phyloP scores from a whole-genome alignment of 2,113 vertebrate genomes.

The Narcine bancroftii region DNA sequence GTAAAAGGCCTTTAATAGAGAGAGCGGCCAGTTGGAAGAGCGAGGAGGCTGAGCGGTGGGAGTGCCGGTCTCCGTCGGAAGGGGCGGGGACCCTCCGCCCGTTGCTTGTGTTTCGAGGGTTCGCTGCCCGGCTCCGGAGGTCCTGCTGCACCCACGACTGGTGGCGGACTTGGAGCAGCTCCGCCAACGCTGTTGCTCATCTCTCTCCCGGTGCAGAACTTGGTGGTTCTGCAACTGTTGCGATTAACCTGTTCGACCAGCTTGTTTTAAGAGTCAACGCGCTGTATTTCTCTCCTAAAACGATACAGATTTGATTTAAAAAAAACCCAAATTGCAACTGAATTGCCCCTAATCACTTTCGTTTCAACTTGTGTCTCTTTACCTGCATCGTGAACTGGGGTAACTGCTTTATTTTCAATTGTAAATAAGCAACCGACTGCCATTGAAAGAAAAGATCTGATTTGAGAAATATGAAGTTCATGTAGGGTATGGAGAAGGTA shows the following conservation, averaged over 20 bases:
- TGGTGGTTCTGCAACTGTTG: neutral
- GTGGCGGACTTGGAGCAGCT: neutral
- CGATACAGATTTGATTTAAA: neutral
- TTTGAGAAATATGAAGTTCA: too few relatives aligned
- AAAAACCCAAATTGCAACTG: neutral
- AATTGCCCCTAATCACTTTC: too few relatives aligned
- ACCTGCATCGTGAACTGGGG: neutral
- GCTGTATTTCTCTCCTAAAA: too few relatives aligned
- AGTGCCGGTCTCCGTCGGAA: neutral
- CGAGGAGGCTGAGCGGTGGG: neutral
- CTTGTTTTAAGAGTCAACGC: too few relatives aligned
- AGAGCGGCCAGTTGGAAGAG: conserved; percentile 1
- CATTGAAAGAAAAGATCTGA: neutral
- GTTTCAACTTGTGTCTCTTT: too few relatives aligned
- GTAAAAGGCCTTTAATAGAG: conserved; percentile 54
- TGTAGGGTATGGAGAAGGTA: too few relatives aligned
- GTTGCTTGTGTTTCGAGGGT: conserved; percentile 39
- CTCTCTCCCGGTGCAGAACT: neutral
- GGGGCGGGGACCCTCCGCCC: neutral
- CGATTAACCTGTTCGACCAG: too few relatives aligned
- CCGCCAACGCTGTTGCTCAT: neutral
- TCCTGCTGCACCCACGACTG: neutral
- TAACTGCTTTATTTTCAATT: neutral
- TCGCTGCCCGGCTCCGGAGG: neutral
- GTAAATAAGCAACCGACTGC: neutral